Evolutionary conservation across 2,888 invertebrate genomes (phyloP), one percentile per base, ranked within the genome.

Genomic region (Drosophila colorata): DNA sequence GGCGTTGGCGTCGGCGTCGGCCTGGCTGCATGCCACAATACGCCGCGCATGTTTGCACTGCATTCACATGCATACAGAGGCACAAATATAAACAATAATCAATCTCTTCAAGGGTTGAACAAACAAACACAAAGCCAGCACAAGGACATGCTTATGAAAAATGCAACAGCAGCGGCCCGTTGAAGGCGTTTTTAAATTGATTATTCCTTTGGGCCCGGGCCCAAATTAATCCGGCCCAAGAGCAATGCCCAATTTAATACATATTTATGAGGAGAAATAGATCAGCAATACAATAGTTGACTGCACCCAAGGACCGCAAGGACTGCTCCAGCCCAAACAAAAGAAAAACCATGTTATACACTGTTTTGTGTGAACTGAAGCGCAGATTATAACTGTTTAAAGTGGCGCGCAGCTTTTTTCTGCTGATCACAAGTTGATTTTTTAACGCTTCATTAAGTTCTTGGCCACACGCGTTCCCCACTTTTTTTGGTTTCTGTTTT

Each of bases 381-480:
- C 49, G 33, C 56, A 49, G 14, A 38, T 46, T 64, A 51, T 70
- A 77, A 77, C 87, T 76, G 87, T 83, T 70, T 53, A 75, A 69
- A 55, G 37, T 58, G 23, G 43, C 52, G 41, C 38, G 40, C 23
- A 52, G 38, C 38, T 70, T 72, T 60, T 46, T 58, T 77, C 28
- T 28, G 8, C 28, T 53, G 80, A 61, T 68, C 80, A 68, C 66
- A 89, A 74, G 89, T 73, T 76, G 56, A 76, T 67, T 84, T 81
- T 79, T 87, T 78, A 87, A 89, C 90, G 87, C 91, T 91, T 90
- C 85, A 90, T 89, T 91, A 86, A 64, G 59, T 84, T 75, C 59
- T 86, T 84, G 91, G 80, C 90, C 90, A 90, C 91, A 90, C 91
- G 91, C 90, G 90, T 80, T 83, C 78, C 48, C 44, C 35, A 25